These are phyloP conservation scores for Hymenopus coronatus DNA, from an alignment of 2,888 invertebrate species.

Conservation along the genomic window DNA sequence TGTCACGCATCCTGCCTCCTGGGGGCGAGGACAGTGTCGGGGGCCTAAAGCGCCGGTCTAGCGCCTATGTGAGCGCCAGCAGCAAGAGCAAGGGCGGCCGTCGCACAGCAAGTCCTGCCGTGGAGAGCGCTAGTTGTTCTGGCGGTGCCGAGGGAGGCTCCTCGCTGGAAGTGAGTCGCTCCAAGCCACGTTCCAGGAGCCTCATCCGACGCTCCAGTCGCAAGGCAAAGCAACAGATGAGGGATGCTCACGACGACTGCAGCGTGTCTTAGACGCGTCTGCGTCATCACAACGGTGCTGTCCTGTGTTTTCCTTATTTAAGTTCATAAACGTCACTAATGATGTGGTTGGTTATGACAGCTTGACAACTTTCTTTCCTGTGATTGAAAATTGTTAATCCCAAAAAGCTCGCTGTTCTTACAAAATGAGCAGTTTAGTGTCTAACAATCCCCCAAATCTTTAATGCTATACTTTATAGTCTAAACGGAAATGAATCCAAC, in stretches of 20 bases:
- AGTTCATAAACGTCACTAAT: neutral
- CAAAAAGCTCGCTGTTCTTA: neutral
- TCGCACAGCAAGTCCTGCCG: conserved; percentile 48
- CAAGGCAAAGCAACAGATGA: conserved; percentile 74
- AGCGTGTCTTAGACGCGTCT: conserved; percentile 59
- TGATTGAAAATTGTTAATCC: too few relatives aligned
- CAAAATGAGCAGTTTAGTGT: neutral
- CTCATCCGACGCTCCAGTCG: conserved; percentile 76
- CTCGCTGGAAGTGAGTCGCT: conserved; percentile 47
- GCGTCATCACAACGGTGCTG: neutral
- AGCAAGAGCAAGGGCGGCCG: conserved; percentile 49
- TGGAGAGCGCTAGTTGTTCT: conserved; percentile 40
- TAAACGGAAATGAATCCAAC: too few relatives aligned
- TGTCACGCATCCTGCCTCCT: conserved; percentile 68
- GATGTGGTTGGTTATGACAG: neutral
- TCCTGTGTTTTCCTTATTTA: neutral
- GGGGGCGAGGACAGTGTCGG: conserved; percentile 55
- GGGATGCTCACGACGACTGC: conserved; percentile 71
- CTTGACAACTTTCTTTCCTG: neutral
- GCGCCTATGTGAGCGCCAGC: conserved; percentile 59
- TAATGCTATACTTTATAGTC: neutral
- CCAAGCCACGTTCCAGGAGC: conserved; percentile 67
- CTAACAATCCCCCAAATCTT: neutral
- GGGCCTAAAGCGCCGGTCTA: conserved; percentile 68
- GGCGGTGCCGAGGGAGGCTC: conserved; percentile 40